Percentiles rank a stretch among this genome's conserved stretches.
Evolutionary conservation across 2,113 vertebrate species (phyloP).

Genomic region (Lepus europaeus): DNA sequence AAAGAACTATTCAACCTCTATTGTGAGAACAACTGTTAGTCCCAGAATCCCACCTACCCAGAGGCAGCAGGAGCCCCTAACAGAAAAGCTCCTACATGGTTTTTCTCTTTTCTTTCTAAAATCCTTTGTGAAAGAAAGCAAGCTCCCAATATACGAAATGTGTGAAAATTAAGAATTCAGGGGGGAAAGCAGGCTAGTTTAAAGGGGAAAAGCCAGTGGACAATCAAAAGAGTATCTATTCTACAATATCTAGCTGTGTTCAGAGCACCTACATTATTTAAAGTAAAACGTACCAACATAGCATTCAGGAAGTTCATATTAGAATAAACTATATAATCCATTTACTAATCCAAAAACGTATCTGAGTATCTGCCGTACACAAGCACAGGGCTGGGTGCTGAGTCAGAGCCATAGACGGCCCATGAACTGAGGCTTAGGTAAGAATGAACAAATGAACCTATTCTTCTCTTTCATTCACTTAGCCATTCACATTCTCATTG

Average conservation of each 20-base stretch:
- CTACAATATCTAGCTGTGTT: not conserved
- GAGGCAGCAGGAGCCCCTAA: not conserved
- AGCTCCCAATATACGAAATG: not conserved
- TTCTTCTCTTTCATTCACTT: not conserved
- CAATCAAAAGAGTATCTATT: not conserved
- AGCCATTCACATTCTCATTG: not conserved
- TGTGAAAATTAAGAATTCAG: constrained; percentile 39
- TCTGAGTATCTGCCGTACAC: not conserved
- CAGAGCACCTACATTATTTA: not conserved
- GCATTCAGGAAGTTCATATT: constrained; percentile 6
- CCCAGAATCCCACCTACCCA: not conserved
- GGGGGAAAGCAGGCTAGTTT: not conserved
- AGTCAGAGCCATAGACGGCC: not conserved
- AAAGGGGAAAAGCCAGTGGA: constrained; percentile 9
- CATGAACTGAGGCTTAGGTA: not conserved
- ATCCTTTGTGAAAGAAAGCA: constrained; percentile 42
- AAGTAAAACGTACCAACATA: not conserved
- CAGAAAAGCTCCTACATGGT: not conserved
- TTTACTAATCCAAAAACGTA: not conserved
- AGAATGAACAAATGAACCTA: not conserved
- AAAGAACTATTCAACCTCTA: not conserved
- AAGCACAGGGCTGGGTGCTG: not conserved
- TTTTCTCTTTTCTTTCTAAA: not conserved
- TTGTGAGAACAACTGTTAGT: not conserved
- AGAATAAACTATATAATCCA: not conserved